phyloP scores from a whole-genome alignment of 2,113 vertebrate species.

The Sapajus apella region DNA sequence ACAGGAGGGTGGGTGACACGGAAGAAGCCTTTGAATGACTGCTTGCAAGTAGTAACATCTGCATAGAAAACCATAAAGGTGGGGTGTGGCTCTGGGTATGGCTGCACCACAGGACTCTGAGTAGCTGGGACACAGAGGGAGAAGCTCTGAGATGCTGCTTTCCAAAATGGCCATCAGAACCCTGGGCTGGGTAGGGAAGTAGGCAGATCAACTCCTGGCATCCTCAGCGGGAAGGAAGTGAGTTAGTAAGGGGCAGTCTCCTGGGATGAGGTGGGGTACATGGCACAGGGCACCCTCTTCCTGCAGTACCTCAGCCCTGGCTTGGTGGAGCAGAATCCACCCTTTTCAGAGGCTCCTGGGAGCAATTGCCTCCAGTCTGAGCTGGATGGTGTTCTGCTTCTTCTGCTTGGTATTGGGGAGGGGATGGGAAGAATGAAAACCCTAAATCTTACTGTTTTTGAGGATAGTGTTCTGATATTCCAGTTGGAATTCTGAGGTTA shows the following conservation, averaged over 20 bases:
- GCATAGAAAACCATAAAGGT: not conserved
- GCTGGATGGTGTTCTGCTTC: not conserved
- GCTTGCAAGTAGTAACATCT: not conserved
- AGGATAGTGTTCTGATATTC: not conserved
- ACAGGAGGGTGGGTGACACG: too few species aligned
- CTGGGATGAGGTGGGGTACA: not conserved
- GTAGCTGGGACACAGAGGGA: not conserved
- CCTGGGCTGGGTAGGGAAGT: not conserved
- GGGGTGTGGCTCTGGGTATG: not conserved
- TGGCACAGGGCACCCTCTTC: not conserved
- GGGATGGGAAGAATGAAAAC: not conserved
- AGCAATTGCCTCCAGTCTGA: not conserved
- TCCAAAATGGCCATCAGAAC: not conserved
- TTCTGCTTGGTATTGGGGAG: not conserved
- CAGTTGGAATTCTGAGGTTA: not conserved
- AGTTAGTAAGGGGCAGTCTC: not conserved
- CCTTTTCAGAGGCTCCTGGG: not conserved
- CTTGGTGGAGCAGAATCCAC: not conserved
- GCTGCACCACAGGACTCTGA: not conserved
- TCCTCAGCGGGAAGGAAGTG: not conserved
- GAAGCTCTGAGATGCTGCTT: not conserved
- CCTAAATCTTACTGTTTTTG: not conserved
- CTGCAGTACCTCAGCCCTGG: not conserved
- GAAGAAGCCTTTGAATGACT: not conserved
- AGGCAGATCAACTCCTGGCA: too few species aligned